Conservation (phyloP, 2,113 vertebrate genomes). For the Cervus canadensis region DNA sequence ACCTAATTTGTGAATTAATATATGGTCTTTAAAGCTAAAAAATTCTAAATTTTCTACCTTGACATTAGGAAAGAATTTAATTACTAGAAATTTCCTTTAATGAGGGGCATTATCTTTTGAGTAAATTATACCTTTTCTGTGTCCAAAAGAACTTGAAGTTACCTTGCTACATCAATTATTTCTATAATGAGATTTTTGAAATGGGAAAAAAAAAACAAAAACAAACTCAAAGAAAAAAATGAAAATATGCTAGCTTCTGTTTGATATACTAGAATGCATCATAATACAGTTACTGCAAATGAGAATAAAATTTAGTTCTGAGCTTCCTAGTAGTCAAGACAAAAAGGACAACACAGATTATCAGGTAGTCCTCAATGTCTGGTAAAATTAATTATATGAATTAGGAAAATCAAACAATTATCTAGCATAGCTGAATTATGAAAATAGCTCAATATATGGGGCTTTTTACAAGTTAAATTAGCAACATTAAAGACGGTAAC, state of each 20-base stretch:
- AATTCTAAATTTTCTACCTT: neutral
- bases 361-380: neutral
- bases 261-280: neutral
- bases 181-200: constrained; percentile 26
- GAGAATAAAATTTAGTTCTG: neutral
- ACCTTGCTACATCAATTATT: neutral
- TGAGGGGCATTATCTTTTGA: neutral
- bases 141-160: neutral
- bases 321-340: neutral
- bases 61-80: neutral
- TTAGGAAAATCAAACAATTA: neutral
- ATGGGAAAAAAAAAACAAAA: neutral
- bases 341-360: neutral
- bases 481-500: neutral
- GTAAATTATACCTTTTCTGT: neutral
- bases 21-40: neutral
- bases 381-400: neutral
- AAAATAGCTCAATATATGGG: neutral
- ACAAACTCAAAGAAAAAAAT: neutral
- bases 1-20: neutral
- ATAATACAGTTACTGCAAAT: neutral
- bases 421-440: neutral
- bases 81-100: neutral
- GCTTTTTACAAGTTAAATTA: neutral
- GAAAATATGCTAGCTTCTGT: neutral